These are phyloP conservation scores for Coluber constrictor DNA, from an alignment of 2,797 vertebrate species.

Conservation along the genomic window DNA sequence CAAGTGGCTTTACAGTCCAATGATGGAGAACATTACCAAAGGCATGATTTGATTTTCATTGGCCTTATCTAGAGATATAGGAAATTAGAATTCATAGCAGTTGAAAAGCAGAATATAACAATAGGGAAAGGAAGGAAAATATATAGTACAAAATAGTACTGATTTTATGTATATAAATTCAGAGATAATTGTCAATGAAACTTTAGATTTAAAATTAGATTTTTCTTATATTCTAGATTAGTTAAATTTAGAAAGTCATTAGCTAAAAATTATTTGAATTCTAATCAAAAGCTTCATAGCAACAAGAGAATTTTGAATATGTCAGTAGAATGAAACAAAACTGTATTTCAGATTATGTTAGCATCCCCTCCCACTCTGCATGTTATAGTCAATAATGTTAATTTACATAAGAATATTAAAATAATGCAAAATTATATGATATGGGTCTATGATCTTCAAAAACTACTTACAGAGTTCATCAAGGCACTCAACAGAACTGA, in stretches of 20 bases:
- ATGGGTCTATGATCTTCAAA: not conserved
- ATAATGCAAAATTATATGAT: not conserved
- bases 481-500: not conserved
- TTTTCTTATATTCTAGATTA: not conserved
- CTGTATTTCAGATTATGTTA: not conserved
- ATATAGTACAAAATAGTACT: not conserved
- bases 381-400: not conserved
- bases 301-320: not conserved
- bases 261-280: not conserved
- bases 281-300: not conserved
- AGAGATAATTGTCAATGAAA: not conserved
- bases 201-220: not conserved
- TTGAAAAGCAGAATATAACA: not conserved
- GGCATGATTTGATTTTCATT: not conserved
- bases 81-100: not conserved
- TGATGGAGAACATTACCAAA: not conserved
- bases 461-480: not conserved
- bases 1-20: not conserved
- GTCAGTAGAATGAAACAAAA: not conserved
- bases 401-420: not conserved
- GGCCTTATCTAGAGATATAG: not conserved
- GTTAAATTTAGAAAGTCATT: not conserved
- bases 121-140: not conserved
- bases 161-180: not conserved
- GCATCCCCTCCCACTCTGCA: not conserved